These are phyloP conservation scores for Cerceris ruficornis DNA, from an alignment of 2,888 invertebrate species.

Conservation along the genomic window DNA sequence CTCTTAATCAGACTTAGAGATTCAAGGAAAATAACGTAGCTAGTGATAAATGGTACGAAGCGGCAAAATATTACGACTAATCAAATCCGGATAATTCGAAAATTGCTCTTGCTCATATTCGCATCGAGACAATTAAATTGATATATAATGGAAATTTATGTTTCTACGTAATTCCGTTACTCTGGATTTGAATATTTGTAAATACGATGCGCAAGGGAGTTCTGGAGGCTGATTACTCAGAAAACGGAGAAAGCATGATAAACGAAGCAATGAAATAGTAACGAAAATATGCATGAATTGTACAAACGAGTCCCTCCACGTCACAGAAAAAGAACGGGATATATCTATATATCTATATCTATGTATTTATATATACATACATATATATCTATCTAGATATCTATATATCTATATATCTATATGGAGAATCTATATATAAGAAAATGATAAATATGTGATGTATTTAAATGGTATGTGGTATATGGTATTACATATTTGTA, in stretches of 20 bases:
- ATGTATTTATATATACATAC: slow-evolving; percentile 68
- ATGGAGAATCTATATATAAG: slow-evolving; percentile 72
- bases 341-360: slow-evolving; percentile 52
- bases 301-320: slow-evolving; percentile 82
- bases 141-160: background rate
- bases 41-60: slow-evolving; percentile 44
- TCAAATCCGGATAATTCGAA: slow-evolving; percentile 52
- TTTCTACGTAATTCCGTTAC: background rate
- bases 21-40: slow-evolving; percentile 55
- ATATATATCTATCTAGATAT: slow-evolving; percentile 65
- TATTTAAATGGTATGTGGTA: slow-evolving; percentile 81
- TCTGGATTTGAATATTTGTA: slow-evolving; percentile 58
- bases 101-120: background rate
- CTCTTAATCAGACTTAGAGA: slow-evolving; percentile 68
- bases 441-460: slow-evolving; percentile 81
- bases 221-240: slow-evolving; percentile 77
- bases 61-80: slow-evolving; percentile 25
- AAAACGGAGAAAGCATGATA: slow-evolving; percentile 59
- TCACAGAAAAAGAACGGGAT: slow-evolving; percentile 75
- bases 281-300: slow-evolving; percentile 81
- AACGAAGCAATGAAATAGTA: slow-evolving; percentile 71
- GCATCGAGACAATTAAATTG: background rate
- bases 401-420: slow-evolving; percentile 61
- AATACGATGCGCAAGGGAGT: slow-evolving; percentile 38
- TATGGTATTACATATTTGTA: slow-evolving; percentile 81